A percentile compares a stretch with the other conserved stretches of the same genome.
Evolutionary conservation across 2,113 vertebrate genomes (phyloP).

Genomic region (Petrocephalus microphthalmus): DNA sequence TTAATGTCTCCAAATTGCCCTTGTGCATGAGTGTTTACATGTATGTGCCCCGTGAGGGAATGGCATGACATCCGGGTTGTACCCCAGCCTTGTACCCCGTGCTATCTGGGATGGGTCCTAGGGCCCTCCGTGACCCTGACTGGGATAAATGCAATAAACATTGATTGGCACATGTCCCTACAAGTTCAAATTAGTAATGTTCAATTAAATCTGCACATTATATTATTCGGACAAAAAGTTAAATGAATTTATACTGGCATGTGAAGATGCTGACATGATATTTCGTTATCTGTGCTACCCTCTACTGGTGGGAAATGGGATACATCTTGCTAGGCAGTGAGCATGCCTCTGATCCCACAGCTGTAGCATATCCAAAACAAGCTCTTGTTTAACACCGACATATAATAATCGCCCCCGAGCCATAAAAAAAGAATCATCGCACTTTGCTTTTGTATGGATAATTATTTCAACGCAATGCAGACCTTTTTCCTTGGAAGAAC

Average conservation of each 20-base stretch:
- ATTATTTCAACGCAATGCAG: neutral
- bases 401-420: slow-evolving; percentile 5
- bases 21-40: neutral
- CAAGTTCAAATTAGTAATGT: neutral
- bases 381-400: neutral
- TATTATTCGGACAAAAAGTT: neutral
- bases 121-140: neutral
- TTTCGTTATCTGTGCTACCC: slow-evolving; percentile 16
- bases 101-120: neutral
- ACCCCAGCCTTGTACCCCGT: neutral
- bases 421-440: neutral
- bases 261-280: neutral
- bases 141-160: neutral
- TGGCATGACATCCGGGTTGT: neutral
- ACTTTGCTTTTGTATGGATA: slow-evolving; percentile 8
- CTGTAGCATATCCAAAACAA: slow-evolving; percentile 6
- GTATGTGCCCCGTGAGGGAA: neutral
- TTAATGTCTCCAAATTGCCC: neutral
- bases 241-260: neutral
- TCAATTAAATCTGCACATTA: neutral
- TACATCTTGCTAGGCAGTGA: neutral
- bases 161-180: neutral
- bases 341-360: slow-evolving; percentile 1
- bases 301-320: neutral
- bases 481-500: neutral